Percentiles rank a stretch among this genome's conserved stretches.
Evolutionary conservation across 2,113 vertebrate genomes (phyloP).

Genomic region (Uropsilus gracilis): DNA sequence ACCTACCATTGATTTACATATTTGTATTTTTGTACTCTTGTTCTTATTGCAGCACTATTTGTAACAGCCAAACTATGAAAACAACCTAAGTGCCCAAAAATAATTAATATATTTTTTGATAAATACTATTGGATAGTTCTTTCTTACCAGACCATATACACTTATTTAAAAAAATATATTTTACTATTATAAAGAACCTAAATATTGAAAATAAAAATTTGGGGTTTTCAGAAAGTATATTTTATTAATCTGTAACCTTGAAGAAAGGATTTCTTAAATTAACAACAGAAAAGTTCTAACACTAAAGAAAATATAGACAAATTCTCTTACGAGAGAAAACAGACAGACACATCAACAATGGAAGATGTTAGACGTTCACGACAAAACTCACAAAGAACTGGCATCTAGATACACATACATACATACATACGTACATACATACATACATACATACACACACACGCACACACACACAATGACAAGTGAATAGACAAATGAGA

Average conservation of each 20-base stretch:
- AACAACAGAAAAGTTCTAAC: neutral
- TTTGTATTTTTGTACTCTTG: too few relatives aligned
- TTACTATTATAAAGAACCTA: neutral
- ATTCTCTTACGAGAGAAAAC: neutral
- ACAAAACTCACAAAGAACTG: neutral
- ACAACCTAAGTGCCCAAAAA: too few relatives aligned
- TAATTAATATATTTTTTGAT: neutral
- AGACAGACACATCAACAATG: neutral
- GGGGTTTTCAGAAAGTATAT: neutral
- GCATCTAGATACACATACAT: neutral
- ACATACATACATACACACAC: neutral
- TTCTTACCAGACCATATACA: rapidly evolving
- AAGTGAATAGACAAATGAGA: neutral
- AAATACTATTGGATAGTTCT: neutral
- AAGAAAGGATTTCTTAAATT: neutral
- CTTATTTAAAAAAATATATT: neutral
- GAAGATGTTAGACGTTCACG: neutral
- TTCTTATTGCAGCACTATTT: too few relatives aligned
- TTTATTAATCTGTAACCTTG: neutral
- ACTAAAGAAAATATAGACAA: neutral
- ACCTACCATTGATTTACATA: too few relatives aligned
- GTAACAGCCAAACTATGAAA: too few relatives aligned
- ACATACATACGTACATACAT: neutral
- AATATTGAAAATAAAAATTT: neutral
- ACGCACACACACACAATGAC: neutral